Evolutionary conservation across 2,888 invertebrate genomes (phyloP).

Genomic region (Dendrolimus pini): DNA sequence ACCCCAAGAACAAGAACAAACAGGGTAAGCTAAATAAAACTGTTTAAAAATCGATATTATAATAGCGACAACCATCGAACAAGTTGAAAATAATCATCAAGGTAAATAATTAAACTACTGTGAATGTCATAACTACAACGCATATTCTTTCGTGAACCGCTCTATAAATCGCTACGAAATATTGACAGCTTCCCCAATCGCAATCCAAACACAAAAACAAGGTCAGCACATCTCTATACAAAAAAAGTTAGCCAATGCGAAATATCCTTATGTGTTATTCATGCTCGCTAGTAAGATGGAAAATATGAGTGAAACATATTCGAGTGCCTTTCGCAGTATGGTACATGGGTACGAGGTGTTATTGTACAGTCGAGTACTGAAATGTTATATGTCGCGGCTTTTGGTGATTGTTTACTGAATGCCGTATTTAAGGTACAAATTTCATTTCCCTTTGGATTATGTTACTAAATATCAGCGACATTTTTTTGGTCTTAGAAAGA

Average conservation of each 20-base stretch:
- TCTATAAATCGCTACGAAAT: no score
- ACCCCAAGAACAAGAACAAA: no score
- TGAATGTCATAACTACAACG: no score
- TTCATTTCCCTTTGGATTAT: neutral
- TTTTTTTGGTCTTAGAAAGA: no score
- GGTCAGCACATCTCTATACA: slow-evolving; percentile 26
- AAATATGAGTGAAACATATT: slow-evolving; percentile 32
- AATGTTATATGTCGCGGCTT: slow-evolving; percentile 1
- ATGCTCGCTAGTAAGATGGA: slow-evolving; percentile 35
- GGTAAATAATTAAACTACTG: no score
- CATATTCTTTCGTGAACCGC: no score
- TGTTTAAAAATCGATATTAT: no score
- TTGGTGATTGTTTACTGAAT: neutral
- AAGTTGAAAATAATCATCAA: no score
- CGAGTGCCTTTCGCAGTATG: slow-evolving; percentile 30
- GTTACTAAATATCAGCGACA: no score
- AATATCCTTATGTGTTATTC: slow-evolving; percentile 45
- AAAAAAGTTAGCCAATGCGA: slow-evolving; percentile 28
- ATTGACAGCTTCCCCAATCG: neutral
- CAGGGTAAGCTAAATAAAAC: no score
- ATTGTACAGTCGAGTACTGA: slow-evolving; percentile 13
- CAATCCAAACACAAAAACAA: neutral
- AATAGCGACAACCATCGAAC: no score
- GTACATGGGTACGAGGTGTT: slow-evolving; percentile 15
- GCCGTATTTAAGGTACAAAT: neutral